Conservation (phyloP, 2,888 invertebrate species). For the Diaprepes abbreviatus region DNA sequence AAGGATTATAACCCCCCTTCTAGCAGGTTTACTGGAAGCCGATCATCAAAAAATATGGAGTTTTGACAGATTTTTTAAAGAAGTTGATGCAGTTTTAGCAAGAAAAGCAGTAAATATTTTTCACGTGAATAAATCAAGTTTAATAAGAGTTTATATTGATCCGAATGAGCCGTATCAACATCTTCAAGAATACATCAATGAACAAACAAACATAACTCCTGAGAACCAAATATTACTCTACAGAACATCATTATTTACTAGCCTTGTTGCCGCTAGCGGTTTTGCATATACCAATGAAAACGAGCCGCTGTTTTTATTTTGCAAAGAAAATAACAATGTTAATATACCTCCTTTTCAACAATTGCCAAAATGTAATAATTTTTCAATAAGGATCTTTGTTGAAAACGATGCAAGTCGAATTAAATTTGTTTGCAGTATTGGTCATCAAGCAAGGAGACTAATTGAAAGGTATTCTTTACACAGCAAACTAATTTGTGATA, state of each 20-base stretch:
- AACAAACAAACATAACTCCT: slow-evolving; percentile 87
- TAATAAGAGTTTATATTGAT: slow-evolving; percentile 84
- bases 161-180: slow-evolving; percentile 80
- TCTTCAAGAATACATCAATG: slow-evolving; percentile 84
- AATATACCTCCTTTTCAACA: slow-evolving; percentile 77
- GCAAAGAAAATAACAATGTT: slow-evolving; percentile 87
- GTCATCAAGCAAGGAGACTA: slow-evolving; percentile 84
- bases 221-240: slow-evolving; percentile 87
- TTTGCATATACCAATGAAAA: slow-evolving; percentile 79
- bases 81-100: slow-evolving; percentile 83
- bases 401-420: slow-evolving; percentile 93
- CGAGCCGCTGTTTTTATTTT: slow-evolving; percentile 84
- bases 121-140: slow-evolving; percentile 85
- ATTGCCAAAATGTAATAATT: slow-evolving; percentile 89
- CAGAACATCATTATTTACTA: slow-evolving; percentile 77
- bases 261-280: slow-evolving; percentile 74
- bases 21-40: slow-evolving; percentile 92
- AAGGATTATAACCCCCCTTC: slow-evolving; percentile 87
- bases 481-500: slow-evolving; percentile 79
- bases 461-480: slow-evolving; percentile 77
- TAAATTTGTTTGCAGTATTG: slow-evolving; percentile 89
- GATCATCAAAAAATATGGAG: slow-evolving; percentile 92
- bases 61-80: slow-evolving; percentile 92
- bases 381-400: slow-evolving; percentile 86
- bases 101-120: slow-evolving; percentile 85